Evolutionary conservation across 2,797 vertebrate species (phyloP), one percentile per base, ranked within the genome.

Genomic region (Poeciliopsis presidionis): DNA sequence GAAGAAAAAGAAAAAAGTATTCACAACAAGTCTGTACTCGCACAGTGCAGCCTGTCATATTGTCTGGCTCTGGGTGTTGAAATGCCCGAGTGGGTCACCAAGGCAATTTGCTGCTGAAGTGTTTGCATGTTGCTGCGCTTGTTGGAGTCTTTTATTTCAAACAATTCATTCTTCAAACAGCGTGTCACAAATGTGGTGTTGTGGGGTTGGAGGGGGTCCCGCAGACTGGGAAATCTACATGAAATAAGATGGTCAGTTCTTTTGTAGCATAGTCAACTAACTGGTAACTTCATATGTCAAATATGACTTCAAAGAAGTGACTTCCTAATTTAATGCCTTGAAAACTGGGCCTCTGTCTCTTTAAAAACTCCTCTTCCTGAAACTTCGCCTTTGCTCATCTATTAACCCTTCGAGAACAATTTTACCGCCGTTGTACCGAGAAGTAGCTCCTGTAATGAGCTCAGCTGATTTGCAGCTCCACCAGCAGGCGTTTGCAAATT

Each of bases 11-110:
- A 20, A 51, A 88, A 86, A 90, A 90, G 82, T 92, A 91, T 92
- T 90, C 93, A 92, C 76, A 89, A 81, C 85, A 89, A 88, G 85
- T 86, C 81, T 84, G 84, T 88, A 89, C 83, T 89, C 86, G 76
- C 82, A 88, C 79, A 86, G 84, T 1, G 46, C 84, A 90, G 90
- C 89, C 92, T 93, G 89, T 93, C 91, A 91, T 74, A 79, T 72
- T 76, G 87, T 84, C 87, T 92, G 77, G 86, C 91, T 90, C 79
- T 20, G 47, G 88, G 85, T 84, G 63, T 81, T 84, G 91, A 88
- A 81, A 82, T 86, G 85, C 81, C 85, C 71, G 80, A 82, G 81
- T 53, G 41, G 81, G 82, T 79, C 88, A 89, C 88, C 90, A 88
- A 91, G 88, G 91, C 86, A 89, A 89, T 91, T 87, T 91, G 41